Evolutionary conservation across 2,797 vertebrate genomes (phyloP), one percentile per base, ranked within the genome.

Genomic region (Chlorospingus semifuscus): DNA sequence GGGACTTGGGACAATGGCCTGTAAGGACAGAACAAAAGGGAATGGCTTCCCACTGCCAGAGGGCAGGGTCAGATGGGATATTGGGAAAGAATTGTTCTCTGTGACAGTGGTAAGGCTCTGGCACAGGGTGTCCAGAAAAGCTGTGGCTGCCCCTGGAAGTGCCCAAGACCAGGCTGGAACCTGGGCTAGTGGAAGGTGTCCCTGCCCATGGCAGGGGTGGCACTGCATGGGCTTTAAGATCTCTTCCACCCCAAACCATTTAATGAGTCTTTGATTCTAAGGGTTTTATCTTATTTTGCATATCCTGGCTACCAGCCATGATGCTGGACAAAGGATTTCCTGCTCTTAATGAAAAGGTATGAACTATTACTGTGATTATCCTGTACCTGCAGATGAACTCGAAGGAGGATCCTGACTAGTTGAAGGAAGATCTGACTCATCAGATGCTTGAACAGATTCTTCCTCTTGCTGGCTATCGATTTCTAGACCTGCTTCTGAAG

Each of bases 321-420:
- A 63, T 10, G 20, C 46, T 53, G 30, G 17, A 53, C 46, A 63
- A 69, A 27, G 23, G 60, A 39, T 17, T 37, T 75, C 22, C 29
- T 14, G 56, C 5, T 3, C 14, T 15, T 20, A 49, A 30, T 23
- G n/a, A 44, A 79, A 44, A 26, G 10, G 24, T 52, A 29, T 0
- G 18, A 71, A 78, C 8, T 6, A 6, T 30, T 70, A 57, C 6
- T 68, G 75, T n/a, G 83, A 86, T 59, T 17, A 46, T n/a, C 6
- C 24, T 69, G 18, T 97, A 99, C 99, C 99, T 96, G 98, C 98
- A 89, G 98, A 99, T 30, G 98, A 98, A 96, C 99, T 99, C 8
- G 99, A 99, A 32, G 99, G 99, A 26, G 99, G 99, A 89, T 99
- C 99, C 97, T 99, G 99, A 96, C 99, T 99, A 93, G 99, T 99